Base-by-base conservation (phyloP, 2,888 invertebrate species). In the Dryobota labecula region DNA sequence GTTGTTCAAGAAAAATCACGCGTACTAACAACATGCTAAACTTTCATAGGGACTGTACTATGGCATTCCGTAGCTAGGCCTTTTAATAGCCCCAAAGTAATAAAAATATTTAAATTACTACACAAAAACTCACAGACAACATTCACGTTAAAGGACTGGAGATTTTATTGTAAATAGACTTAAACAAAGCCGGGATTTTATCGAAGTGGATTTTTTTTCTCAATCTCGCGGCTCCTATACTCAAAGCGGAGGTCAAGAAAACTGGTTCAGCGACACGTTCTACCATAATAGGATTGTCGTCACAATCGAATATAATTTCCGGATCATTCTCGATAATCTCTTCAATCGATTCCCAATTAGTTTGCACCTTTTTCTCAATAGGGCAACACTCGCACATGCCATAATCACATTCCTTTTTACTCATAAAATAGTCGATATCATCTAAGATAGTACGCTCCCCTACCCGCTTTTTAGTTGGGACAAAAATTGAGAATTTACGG, bases 301-400 rank as follows among this genome's bases (percentile, higher is more conserved):
- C 92, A 15, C 88, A 80, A 89, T 96, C 95, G 86, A 96, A 96
- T 75, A 96, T 95, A 1, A 96, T 95, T 81, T 96, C 96, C 2
- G 95, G 95, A 86, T 96, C 95, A 56, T 95, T 95, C 62, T 95
- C 95, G n/a, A 96, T 96, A 1, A 94, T 94, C 66, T 95, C 93
- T 86, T 95, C 95, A 36, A 96, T 94, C 0, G 93, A 91, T 68
- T 93, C 86, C 96, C 96, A 96, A 65, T 95, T 92, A 0, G 93
- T 94, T 7, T 83, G 90, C 51, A 92, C 27, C 69, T 88, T 93
- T 83, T 87, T 94, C 80, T 89, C 89, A 0, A 85, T 74, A 24
- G 84, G 85, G 86, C 94, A 94, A 91, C 95, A 95, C 83, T 93
- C 88, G 76, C 94, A 95, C 90, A 92, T 89, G 51, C 92, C 94